Percentiles rank a stretch among this genome's conserved stretches.
phyloP scores from a whole-genome alignment of 1,140 invertebrate species.

The Agrilus planipennis region DNA sequence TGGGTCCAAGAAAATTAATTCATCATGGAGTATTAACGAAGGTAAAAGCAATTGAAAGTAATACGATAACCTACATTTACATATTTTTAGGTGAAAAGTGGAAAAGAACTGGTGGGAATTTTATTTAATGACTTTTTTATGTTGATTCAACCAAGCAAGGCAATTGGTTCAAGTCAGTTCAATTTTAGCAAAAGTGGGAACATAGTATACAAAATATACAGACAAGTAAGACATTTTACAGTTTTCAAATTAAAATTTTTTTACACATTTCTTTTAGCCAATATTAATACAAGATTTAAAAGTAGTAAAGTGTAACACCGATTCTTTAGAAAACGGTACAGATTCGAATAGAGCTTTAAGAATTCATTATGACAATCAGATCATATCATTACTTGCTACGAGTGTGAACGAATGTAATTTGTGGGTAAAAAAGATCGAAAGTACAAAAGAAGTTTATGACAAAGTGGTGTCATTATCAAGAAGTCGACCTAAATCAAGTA shows the following conservation, averaged over 20 bases:
- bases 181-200: constrained; percentile 54
- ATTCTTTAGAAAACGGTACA: constrained; percentile 33
- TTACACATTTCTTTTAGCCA: constrained; percentile 39
- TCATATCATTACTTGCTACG: constrained; percentile 39
- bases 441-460: constrained; percentile 47
- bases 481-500: constrained; percentile 20
- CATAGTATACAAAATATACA: constrained; percentile 62
- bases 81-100: constrained; percentile 54
- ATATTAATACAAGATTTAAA: constrained; percentile 56
- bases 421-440: constrained; percentile 56
- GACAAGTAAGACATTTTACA: constrained; percentile 41
- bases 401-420: constrained; percentile 51
- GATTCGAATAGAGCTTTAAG: constrained; percentile 37
- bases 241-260: constrained; percentile 7
- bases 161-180: constrained; percentile 42
- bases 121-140: constrained; percentile 74
- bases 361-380: constrained; percentile 37
- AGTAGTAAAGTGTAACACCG: constrained; percentile 37
- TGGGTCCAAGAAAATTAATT: constrained; percentile 61
- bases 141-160: constrained; percentile 51
- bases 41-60: too few relatives aligned
- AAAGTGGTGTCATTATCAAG: constrained; percentile 21
- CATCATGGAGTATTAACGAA: constrained; percentile 62
- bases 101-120: constrained; percentile 66
- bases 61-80: neutral